Percentiles rank a stretch among this genome's conserved stretches.
Conservation (phyloP, 2,888 invertebrate species). For the Amblyteles armatorius region DNA sequence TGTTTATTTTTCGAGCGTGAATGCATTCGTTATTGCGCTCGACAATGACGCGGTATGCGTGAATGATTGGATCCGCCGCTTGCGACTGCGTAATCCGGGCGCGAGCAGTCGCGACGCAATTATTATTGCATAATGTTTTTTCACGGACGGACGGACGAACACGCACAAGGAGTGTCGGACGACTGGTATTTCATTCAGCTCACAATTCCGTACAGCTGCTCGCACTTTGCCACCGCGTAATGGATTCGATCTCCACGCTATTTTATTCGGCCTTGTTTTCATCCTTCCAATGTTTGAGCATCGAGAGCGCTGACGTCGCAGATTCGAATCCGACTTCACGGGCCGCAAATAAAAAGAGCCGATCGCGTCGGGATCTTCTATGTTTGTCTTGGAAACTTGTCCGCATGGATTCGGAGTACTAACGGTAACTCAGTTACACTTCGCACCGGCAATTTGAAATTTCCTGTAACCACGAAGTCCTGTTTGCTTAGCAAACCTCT, state of each 20-base stretch:
- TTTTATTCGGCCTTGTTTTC: not conserved
- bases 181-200: slow-evolving; percentile 16
- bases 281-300: not conserved
- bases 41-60: not conserved
- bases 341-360: too few species aligned
- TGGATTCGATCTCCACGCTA: slow-evolving; percentile 9
- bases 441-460: too few species aligned
- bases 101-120: slow-evolving; percentile 43
- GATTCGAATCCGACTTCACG: not conserved
- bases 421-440: too few species aligned
- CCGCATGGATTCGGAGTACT: too few species aligned
- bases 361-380: too few species aligned
- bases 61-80: not conserved
- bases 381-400: too few species aligned
- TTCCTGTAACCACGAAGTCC: too few species aligned
- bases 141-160: not conserved
- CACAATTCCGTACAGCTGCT: slow-evolving; percentile 5
- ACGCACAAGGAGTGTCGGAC: not conserved
- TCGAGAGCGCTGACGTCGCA: not conserved
- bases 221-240: slow-evolving; percentile 28
- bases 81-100: slow-evolving; percentile 14
- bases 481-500: too few species aligned
- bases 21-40: slow-evolving; percentile 1
- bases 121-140: slow-evolving; percentile 50
- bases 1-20: slow-evolving; percentile 12